Conservation (phyloP, 2,113 vertebrate genomes). For the Dicrurus megarhynchus region DNA sequence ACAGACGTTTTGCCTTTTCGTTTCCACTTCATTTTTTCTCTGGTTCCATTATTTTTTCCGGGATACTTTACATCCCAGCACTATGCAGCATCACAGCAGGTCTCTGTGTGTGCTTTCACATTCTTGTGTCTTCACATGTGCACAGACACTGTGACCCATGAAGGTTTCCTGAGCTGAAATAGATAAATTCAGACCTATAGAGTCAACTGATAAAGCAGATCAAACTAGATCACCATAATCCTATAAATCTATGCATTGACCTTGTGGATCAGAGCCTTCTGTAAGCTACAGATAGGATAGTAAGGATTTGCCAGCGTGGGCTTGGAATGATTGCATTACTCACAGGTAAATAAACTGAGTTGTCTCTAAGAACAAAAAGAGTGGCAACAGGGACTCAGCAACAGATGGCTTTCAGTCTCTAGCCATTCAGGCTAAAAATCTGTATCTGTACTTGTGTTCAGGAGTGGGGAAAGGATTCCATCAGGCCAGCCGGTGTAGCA, state of each 20-base stretch:
- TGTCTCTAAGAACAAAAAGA: neutral
- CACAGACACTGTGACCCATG: neutral
- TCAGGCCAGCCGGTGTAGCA: neutral
- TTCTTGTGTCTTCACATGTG: neutral
- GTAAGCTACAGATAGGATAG: conserved; percentile 34
- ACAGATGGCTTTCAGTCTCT: neutral
- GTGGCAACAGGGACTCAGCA: neutral
- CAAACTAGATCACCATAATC: conserved; percentile 7
- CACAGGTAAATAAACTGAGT: conserved; percentile 10
- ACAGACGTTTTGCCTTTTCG: neutral
- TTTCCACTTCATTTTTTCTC: neutral
- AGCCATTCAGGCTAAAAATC: neutral
- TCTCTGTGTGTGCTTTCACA: neutral
- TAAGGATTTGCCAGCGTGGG: neutral
- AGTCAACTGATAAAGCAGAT: neutral
- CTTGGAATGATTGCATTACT: conserved; percentile 48
- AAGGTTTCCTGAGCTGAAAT: neutral
- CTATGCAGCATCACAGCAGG: neutral
- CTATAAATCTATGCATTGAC: neutral
- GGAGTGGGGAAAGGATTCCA: neutral
- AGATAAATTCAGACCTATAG: neutral
- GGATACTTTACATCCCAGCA: neutral
- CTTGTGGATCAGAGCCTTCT: neutral
- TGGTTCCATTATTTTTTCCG: neutral
- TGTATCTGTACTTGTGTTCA: neutral